Percentiles rank a stretch among this genome's conserved stretches.
Evolutionary conservation across 1,140 invertebrate species (phyloP).

Genomic region (Pseudomyrmex sp.): DNA sequence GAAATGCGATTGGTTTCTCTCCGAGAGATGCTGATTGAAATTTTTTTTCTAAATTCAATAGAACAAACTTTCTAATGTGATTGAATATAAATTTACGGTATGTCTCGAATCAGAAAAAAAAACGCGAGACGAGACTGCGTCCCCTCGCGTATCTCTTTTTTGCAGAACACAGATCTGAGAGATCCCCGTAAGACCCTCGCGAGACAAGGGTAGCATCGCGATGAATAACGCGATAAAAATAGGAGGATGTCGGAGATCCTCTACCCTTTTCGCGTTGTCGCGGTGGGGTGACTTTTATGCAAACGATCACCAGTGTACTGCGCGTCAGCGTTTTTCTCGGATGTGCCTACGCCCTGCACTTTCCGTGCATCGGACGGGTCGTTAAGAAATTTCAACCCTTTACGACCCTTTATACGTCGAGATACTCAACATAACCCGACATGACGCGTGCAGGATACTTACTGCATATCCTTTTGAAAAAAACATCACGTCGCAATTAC

Average conservation of each 20-base stretch:
- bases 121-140: constrained; percentile 3
- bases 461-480: neutral
- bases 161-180: constrained; percentile 58
- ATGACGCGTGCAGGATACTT: neutral
- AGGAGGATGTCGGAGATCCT: constrained; percentile 31
- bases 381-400: constrained; percentile 46
- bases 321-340: constrained; percentile 60
- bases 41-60: neutral
- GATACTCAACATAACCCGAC: constrained; percentile 33
- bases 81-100: constrained; percentile 25
- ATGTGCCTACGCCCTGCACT: constrained; percentile 59
- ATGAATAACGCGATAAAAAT: constrained; percentile 68
- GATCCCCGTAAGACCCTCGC: constrained; percentile 1
- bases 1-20: constrained; percentile 1
- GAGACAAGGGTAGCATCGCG: constrained; percentile 24
- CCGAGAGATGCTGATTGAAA: no score
- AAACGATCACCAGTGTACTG: constrained; percentile 61
- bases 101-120: neutral
- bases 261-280: constrained; percentile 47
- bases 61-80: neutral
- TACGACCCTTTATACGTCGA: constrained; percentile 13
- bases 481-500: constrained; percentile 26
- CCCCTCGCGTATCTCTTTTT: constrained; percentile 42
- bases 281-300: constrained; percentile 65
- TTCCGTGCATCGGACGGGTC: constrained; percentile 43